Evolutionary conservation across 2,888 invertebrate genomes (phyloP).

Genomic region (Pilophorus perplexus): DNA sequence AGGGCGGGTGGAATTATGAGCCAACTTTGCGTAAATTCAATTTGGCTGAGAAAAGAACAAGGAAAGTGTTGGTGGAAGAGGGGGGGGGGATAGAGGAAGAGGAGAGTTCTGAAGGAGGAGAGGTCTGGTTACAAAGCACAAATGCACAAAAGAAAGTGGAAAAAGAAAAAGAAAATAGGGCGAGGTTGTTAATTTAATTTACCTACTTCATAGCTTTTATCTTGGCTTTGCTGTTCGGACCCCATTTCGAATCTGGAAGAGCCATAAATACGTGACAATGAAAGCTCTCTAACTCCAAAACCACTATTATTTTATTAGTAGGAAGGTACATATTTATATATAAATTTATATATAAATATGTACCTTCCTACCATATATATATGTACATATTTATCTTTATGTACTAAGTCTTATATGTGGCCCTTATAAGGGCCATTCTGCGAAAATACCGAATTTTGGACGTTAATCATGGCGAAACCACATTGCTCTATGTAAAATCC

Average conservation of each 20-base stretch:
- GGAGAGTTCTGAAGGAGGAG: conserved; percentile 1
- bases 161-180: conserved; percentile 13
- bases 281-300: no score
- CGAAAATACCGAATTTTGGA: no score
- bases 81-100: neutral
- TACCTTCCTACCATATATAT: no score
- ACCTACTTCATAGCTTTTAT: conserved; percentile 2
- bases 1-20: conserved; percentile 12
- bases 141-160: conserved; percentile 9
- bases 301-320: no score
- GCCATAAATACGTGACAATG: no score
- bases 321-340: no score
- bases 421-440: no score
- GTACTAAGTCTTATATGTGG: no score
- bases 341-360: no score
- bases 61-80: neutral
- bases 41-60: neutral
- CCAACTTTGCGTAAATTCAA: conserved; percentile 25
- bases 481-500: no score
- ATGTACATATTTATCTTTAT: no score
- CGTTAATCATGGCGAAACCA: no score
- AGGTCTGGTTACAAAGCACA: conserved; percentile 18
- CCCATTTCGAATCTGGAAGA: neutral
- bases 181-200: conserved; percentile 27
- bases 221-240: neutral